A percentile compares a stretch with the other conserved stretches of the same genome.
Conservation (phyloP, 2,888 invertebrate genomes). For the Baronia brevicornis region DNA sequence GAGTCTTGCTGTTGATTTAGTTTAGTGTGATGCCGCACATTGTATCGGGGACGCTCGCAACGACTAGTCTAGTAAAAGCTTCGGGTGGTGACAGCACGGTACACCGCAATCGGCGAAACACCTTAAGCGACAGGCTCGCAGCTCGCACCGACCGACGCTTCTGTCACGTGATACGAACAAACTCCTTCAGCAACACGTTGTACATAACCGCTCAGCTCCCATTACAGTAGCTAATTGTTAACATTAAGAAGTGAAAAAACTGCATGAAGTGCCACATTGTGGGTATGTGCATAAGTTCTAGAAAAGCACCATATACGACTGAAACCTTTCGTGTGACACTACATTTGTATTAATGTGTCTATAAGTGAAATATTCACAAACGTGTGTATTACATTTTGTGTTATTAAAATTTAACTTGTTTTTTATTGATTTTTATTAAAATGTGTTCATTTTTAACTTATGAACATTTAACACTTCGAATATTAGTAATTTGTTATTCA, state of each 20-base stretch:
- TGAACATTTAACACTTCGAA: no score
- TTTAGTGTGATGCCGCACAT: conserved; percentile 70
- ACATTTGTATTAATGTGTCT: conserved; percentile 20
- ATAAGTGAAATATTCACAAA: conserved; percentile 17
- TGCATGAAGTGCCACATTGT: conserved; percentile 65
- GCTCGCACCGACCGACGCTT: conserved; percentile 58
- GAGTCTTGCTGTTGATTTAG: conserved; percentile 69
- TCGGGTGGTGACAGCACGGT: conserved; percentile 61
- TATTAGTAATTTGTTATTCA: background rate
- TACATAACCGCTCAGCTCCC: conserved; percentile 62
- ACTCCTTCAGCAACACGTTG: conserved; percentile 51
- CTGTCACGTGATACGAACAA: conserved; percentile 46
- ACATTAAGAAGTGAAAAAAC: conserved; percentile 43
- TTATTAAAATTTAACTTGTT: no score
- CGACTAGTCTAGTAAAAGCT: conserved; percentile 60
- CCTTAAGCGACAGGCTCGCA: conserved; percentile 70
- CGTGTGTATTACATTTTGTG: no score
- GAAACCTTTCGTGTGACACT: conserved; percentile 47
- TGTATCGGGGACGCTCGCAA: conserved; percentile 52
- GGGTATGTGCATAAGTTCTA: conserved; percentile 55
- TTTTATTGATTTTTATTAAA: background rate
- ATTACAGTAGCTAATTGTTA: conserved; percentile 56
- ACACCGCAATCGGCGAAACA: conserved; percentile 50
- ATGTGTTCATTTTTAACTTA: no score
- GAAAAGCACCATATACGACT: conserved; percentile 49